Percentiles rank a stretch among this genome's conserved stretches.
phyloP scores from a whole-genome alignment of 2,888 invertebrate genomes.

The Macrosiphum euphorbiae region DNA sequence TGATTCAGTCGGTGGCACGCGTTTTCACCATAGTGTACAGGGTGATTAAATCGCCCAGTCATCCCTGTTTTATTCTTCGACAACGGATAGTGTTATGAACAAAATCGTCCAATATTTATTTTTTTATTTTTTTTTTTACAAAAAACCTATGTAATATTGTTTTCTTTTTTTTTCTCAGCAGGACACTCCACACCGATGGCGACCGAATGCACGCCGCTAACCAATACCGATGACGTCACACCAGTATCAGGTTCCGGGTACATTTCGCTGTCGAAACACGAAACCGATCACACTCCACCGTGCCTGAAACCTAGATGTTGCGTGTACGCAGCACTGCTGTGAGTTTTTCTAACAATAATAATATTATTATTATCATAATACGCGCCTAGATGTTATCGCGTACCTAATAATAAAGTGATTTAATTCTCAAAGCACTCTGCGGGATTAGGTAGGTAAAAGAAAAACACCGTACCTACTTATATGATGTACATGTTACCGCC shows the following conservation, averaged over 20 bases:
- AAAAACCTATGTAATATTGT: neutral
- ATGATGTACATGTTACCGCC: too few relatives aligned
- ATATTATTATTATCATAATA: neutral
- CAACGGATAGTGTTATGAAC: too few relatives aligned
- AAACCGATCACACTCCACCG: constrained; percentile 70
- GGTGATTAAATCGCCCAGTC: too few relatives aligned
- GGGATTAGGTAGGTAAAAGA: neutral
- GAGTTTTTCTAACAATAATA: constrained; percentile 71
- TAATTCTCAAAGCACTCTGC: neutral
- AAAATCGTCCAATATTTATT: too few relatives aligned
- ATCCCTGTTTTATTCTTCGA: too few relatives aligned
- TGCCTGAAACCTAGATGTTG: constrained; percentile 79
- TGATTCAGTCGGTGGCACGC: neutral
- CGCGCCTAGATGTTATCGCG: neutral
- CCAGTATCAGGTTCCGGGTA: constrained; percentile 71
- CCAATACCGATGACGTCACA: constrained; percentile 67
- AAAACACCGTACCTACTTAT: neutral
- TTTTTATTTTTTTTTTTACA: too few relatives aligned
- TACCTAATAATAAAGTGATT: neutral
- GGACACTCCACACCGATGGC: constrained; percentile 37
- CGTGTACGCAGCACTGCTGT: constrained; percentile 79
- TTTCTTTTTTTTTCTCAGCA: neutral
- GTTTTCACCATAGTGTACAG: neutral
- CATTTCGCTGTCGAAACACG: constrained; percentile 72
- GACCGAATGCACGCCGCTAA: constrained; percentile 73